Conservation (phyloP, 2,888 invertebrate species). For the Nesidiocoris tenuis region DNA sequence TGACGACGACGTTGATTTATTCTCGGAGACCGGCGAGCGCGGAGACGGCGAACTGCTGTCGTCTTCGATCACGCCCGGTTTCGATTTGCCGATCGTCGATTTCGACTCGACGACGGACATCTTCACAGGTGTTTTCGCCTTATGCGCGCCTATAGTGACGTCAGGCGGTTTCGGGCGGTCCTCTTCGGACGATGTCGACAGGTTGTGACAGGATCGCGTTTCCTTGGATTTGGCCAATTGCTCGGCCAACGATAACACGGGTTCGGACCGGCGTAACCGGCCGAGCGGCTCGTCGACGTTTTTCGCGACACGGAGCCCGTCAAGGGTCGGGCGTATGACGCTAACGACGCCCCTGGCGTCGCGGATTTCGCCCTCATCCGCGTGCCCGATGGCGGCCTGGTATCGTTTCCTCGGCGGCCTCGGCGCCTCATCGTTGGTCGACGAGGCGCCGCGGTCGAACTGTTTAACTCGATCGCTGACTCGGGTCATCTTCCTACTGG, state of each 20-base stretch:
- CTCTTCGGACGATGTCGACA: neutral
- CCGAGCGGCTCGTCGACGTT: neutral
- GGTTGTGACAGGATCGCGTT: constrained; percentile 6
- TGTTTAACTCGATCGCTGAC: constrained; percentile 37
- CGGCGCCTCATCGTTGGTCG: neutral
- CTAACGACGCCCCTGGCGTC: neutral
- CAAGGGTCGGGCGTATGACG: neutral
- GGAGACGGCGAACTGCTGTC: neutral
- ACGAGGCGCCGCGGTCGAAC: constrained; percentile 28
- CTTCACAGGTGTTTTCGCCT: neutral
- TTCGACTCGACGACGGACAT: too few species aligned
- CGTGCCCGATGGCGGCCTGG: neutral
- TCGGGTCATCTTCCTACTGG: constrained; percentile 30
- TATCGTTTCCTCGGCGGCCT: constrained; percentile 1
- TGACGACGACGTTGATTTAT: neutral
- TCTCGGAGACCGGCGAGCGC: neutral
- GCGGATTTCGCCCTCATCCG: neutral
- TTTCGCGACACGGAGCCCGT: neutral
- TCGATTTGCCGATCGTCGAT: too few species aligned
- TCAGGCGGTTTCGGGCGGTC: neutral
- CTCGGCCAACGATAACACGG: neutral
- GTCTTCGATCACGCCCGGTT: too few species aligned
- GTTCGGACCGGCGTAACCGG: constrained; percentile 8
- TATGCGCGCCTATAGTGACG: neutral
- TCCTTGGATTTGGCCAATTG: neutral